Evolutionary conservation across 2,797 vertebrate genomes (phyloP).

Genomic region (Anabas testudineus): DNA sequence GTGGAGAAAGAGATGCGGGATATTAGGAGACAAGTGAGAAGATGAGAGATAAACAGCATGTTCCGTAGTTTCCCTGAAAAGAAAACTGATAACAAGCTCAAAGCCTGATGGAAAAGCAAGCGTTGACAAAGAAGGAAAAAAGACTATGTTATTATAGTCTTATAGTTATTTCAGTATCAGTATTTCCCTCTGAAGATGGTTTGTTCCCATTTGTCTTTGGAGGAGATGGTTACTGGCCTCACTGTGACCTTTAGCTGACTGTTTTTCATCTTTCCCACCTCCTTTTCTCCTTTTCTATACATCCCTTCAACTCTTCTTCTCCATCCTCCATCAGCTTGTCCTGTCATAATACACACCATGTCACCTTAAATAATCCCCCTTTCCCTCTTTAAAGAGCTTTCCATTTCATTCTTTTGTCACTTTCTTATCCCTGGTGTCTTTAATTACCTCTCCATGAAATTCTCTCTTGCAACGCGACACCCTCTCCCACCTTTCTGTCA

Average conservation of each 20-base stretch:
- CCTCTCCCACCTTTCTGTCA: neutral
- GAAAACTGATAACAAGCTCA: constrained; percentile 26
- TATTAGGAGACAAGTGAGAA: constrained; percentile 28
- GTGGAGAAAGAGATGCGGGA: constrained; percentile 3
- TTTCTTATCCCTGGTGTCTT: constrained; percentile 27
- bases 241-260: constrained; percentile 44
- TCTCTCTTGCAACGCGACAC: neutral
- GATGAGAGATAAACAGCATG: constrained; percentile 55
- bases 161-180: constrained; percentile 55
- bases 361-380: constrained; percentile 11
- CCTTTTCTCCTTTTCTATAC: constrained; percentile 1
- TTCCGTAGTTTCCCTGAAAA: constrained; percentile 33
- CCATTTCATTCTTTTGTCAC: neutral
- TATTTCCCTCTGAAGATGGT: constrained; percentile 50
- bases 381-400: constrained; percentile 20
- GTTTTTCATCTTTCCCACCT: constrained; percentile 33
- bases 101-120: constrained; percentile 37
- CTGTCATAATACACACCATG: constrained; percentile 20
- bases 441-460: constrained; percentile 22
- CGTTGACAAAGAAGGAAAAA: constrained; percentile 31
- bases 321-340: constrained; percentile 5
- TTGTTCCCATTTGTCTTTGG: constrained; percentile 57
- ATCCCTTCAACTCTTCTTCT: constrained; percentile 5
- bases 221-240: constrained; percentile 33
- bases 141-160: no score